Evolutionary conservation across 2,888 invertebrate species (phyloP), one percentile per base, ranked within the genome.

Genomic region (Meiosimyza decipiens): DNA sequence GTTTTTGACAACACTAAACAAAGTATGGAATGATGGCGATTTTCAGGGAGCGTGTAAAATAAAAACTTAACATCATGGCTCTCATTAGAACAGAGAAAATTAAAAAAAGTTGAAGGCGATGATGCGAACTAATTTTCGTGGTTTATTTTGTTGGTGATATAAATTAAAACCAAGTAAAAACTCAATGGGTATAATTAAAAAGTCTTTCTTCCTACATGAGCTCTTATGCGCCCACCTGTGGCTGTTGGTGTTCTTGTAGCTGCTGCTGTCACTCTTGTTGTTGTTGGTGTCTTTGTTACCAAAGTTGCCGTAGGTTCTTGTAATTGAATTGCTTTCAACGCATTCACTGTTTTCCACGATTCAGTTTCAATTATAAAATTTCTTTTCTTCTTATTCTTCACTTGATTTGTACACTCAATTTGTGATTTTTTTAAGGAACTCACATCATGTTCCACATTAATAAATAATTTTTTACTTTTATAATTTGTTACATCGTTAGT

Each of bases 331-430:
- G 75, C 75, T 68, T 74, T 76, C 57, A 80, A 74, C 57, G 73
- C 74, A 67, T 77, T 79, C 33, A 78, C 81, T 55, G 80, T 80
- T 74, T 79, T 79, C 81, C 82, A 82, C 68, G 78, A 81, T 71
- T 82, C 79, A 12, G 80, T 80, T 77, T 80, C 69, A 67, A 67
- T 72, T 57, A 72, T 74, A 68, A 65, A 73, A 72, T 70, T 72
- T 57, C 64, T 64, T 18, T 3, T 50, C 63, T 74, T 70, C 63
- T 74, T 70, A 70, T 69, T 70, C 28, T 28, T 28, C 28, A 28
- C 40, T 1, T 9, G 40, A 40, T 40, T 40, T 6, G 6, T 5
- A 6, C 22, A 22, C 22, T 4, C 28, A 28, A 28, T 28, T 28
- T 28, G 9, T 40, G 40, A 40, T 40, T 40, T 9, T 40, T 40